These are phyloP conservation scores for Alligator sinensis DNA, from an alignment of 2,113 vertebrate genomes.

Conservation along the genomic window DNA sequence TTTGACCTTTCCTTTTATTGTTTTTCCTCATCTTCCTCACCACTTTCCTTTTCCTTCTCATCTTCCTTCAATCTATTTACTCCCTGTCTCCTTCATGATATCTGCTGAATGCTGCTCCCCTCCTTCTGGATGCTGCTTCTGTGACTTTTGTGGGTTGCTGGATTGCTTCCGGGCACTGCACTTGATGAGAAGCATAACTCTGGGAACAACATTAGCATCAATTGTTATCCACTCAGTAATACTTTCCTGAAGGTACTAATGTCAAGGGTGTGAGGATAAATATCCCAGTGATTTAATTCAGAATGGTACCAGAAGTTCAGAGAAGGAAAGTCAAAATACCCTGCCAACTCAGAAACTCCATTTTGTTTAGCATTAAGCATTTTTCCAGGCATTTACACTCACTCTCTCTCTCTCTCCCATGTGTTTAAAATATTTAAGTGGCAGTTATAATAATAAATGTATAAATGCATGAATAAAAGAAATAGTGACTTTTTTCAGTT, in stretches of 20 bases:
- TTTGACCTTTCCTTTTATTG: not conserved
- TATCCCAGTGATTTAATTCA: too few species aligned
- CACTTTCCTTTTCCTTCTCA: not conserved
- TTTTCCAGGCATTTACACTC: too few species aligned
- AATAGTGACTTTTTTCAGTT: constrained; percentile 16
- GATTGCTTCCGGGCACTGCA: not conserved
- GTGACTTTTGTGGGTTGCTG: not conserved
- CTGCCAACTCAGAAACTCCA: too few species aligned
- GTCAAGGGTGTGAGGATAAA: too few species aligned
- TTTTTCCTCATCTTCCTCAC: not conserved
- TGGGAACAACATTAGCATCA: too few species aligned
- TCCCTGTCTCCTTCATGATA: not conserved
- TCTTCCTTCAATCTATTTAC: not conserved
- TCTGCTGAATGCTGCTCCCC: not conserved
- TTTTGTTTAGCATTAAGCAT: too few species aligned
- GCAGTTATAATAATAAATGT: not conserved
- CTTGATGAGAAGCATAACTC: not conserved
- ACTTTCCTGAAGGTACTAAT: too few species aligned
- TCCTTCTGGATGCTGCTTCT: not conserved
- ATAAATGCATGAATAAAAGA: not conserved
- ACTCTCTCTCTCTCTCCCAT: too few species aligned
- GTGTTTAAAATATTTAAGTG: not conserved
- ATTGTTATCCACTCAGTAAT: too few species aligned
- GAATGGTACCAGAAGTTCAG: too few species aligned
- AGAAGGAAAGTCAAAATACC: too few species aligned